These are phyloP conservation scores for Platanista minor DNA, from an alignment of 2,113 vertebrate genomes.

Conservation along the genomic window DNA sequence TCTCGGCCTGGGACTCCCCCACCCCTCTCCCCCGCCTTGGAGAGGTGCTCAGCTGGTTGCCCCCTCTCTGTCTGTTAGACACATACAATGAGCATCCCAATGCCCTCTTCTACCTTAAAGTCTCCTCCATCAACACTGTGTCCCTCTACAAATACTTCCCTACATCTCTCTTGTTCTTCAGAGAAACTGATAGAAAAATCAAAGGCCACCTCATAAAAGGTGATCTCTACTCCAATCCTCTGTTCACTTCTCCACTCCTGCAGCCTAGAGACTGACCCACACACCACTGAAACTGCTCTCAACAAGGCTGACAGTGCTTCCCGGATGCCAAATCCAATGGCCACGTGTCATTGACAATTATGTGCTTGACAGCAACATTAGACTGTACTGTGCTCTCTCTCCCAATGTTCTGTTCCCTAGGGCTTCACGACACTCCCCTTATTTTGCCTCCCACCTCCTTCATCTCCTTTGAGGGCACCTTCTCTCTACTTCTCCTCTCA, in stretches of 20 bases:
- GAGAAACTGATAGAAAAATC: not conserved
- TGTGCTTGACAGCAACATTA: not conserved
- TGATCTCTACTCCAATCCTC: not conserved
- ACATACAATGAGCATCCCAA: not conserved
- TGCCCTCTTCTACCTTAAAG: not conserved
- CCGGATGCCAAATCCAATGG: not conserved
- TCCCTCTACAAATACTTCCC: not conserved
- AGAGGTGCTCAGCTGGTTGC: not conserved
- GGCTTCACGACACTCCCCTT: not conserved
- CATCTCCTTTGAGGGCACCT: not conserved
- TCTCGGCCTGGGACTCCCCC: not conserved
- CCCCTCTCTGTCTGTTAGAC: not conserved
- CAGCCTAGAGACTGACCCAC: not conserved
- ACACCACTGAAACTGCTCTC: not conserved
- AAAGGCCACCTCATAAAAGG: not conserved
- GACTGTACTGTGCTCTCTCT: not conserved
- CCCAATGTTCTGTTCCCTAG: not conserved
- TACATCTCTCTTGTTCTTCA: not conserved
- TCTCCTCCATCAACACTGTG: not conserved
- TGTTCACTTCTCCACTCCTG: not conserved
- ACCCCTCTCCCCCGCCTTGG: not conserved
- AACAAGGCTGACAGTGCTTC: not conserved
- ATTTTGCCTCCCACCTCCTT: not conserved
- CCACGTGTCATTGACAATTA: not conserved
- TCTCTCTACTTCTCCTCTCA: not conserved